Percentiles rank a stretch among this genome's conserved stretches.
Conservation (phyloP, 1,140 invertebrate species). For the Zaprionus lachaisei region DNA sequence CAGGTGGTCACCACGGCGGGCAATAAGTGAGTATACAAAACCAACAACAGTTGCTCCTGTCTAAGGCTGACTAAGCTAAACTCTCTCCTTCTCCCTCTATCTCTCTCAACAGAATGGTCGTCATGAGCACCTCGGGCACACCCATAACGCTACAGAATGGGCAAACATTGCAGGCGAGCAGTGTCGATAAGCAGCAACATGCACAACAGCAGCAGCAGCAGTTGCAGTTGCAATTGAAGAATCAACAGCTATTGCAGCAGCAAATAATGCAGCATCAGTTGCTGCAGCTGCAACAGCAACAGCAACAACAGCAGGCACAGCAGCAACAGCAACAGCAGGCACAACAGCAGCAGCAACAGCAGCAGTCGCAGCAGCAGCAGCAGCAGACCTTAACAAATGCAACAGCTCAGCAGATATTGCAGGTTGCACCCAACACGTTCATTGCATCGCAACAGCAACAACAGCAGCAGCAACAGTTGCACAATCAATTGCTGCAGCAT, state of each 20-base stretch:
- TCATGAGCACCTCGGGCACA: slow-evolving; percentile 80
- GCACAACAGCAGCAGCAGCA: slow-evolving; percentile 67
- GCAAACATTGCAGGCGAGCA: slow-evolving; percentile 72
- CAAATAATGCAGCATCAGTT: slow-evolving; percentile 81
- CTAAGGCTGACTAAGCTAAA: background rate
- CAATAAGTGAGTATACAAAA: slow-evolving; percentile 67
- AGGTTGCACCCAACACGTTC: slow-evolving; percentile 84
- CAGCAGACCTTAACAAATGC: slow-evolving; percentile 73
- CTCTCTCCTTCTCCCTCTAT: background rate
- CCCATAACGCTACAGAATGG: slow-evolving; percentile 81
- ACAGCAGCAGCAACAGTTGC: slow-evolving; percentile 64
- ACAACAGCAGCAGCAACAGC: slow-evolving; percentile 66
- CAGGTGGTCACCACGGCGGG: slow-evolving; percentile 80
- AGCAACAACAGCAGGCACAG: slow-evolving; percentile 73
- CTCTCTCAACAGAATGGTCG: slow-evolving; percentile 71
- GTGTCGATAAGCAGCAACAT: slow-evolving; percentile 67
- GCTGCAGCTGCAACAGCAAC: slow-evolving; percentile 70
- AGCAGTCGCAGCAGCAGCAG: slow-evolving; percentile 82
- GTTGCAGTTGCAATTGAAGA: slow-evolving; percentile 67
- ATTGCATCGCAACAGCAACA: slow-evolving; percentile 73
- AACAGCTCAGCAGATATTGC: slow-evolving; percentile 80
- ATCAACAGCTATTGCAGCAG: slow-evolving; percentile 73
- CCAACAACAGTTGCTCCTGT: background rate
- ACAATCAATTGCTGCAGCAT: slow-evolving; percentile 77
- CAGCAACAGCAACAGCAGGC: slow-evolving; percentile 70